Evolutionary conservation across 2,797 vertebrate genomes (phyloP).

Genomic region (Tauraco hartlaubi): DNA sequence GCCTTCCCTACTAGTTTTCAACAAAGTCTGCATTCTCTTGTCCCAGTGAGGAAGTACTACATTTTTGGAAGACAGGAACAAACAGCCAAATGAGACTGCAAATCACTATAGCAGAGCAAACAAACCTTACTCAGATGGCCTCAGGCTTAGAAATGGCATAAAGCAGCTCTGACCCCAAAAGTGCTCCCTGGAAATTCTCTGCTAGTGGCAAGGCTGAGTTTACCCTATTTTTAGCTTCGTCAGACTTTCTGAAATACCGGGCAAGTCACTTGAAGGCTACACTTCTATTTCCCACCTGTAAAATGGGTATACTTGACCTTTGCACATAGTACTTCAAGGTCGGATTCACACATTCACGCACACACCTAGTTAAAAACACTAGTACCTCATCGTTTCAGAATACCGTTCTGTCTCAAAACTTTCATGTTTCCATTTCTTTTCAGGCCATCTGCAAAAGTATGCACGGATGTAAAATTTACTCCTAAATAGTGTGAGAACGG

Average conservation of each 20-base stretch:
- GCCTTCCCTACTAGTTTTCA: neutral
- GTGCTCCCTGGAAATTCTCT: neutral
- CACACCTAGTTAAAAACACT: neutral
- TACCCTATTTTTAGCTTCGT: neutral
- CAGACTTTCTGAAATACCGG: neutral
- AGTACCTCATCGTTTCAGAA: neutral
- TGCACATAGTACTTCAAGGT: neutral
- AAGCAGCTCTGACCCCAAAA: neutral
- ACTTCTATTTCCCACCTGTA: neutral
- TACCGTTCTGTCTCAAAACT: neutral
- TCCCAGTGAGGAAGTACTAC: neutral
- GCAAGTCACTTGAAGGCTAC: neutral
- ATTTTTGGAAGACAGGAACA: neutral
- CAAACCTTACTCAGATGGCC: neutral
- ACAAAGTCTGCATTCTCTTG: neutral
- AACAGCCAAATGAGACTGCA: neutral
- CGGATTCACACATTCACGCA: neutral
- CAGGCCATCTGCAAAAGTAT: constrained; percentile 6
- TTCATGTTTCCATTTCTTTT: neutral
- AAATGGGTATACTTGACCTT: neutral
- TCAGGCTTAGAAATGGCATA: neutral
- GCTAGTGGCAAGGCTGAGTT: neutral
- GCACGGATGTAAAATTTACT: constrained; percentile 3
- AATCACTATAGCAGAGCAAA: neutral
- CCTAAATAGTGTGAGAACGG: neutral